A percentile compares a stretch with the other conserved stretches of the same genome.
phyloP scores from a whole-genome alignment of 2,888 invertebrate species.

The Azorinus chamasolen region DNA sequence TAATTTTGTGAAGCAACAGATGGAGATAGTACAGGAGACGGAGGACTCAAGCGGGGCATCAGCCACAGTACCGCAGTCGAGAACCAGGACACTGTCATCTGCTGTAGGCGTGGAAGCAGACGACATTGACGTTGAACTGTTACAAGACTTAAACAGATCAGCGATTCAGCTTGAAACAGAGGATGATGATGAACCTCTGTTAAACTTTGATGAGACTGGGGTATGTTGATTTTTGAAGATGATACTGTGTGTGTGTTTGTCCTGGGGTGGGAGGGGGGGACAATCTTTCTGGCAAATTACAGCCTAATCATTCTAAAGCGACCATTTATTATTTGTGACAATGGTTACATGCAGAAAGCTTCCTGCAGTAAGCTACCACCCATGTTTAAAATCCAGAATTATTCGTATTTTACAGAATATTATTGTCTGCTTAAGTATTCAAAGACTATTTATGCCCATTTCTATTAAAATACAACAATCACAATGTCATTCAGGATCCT shows the following conservation, averaged over 20 bases:
- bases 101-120: slow-evolving; percentile 16
- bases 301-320: neutral
- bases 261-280: too few species aligned
- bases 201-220: slow-evolving; percentile 71
- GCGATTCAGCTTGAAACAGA: slow-evolving; percentile 68
- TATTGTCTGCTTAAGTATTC: too few species aligned
- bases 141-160: slow-evolving; percentile 54
- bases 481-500: too few species aligned
- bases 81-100: slow-evolving; percentile 43
- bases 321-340: too few species aligned
- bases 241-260: neutral
- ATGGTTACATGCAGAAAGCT: too few species aligned
- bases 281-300: neutral
- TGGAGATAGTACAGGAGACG: slow-evolving; percentile 80
- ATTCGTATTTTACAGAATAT: too few species aligned
- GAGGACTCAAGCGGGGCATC: slow-evolving; percentile 27
- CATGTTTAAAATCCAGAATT: too few species aligned
- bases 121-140: slow-evolving; percentile 64
- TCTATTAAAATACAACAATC: too few species aligned
- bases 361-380: too few species aligned
- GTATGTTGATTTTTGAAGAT: slow-evolving; percentile 42
- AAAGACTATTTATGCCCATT: neutral
- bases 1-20: slow-evolving; percentile 85
- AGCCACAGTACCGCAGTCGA: slow-evolving; percentile 19
- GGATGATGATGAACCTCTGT: slow-evolving; percentile 74